These are phyloP conservation scores for Eilema caniola DNA, from an alignment of 2,888 invertebrate species.

Conservation along the genomic window DNA sequence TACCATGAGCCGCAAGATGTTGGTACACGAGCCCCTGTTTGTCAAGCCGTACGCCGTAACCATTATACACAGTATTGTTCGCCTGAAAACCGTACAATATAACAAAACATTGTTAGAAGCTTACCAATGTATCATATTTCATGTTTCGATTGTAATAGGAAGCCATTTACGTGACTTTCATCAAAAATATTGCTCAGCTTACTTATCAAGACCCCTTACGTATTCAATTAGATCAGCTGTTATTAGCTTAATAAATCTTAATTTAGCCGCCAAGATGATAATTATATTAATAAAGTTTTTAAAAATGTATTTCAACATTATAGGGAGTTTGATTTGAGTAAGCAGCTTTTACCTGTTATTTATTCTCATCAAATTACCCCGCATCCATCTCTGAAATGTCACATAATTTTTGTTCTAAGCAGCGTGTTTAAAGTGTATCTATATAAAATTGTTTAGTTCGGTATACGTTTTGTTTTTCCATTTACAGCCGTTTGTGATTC, in stretches of 20 bases:
- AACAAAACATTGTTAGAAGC: slow-evolving; percentile 41
- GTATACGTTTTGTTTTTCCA: background rate
- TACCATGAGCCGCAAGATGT: slow-evolving; percentile 70
- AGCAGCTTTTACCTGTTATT: no score
- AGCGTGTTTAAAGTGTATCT: no score
- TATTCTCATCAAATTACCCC: no score
- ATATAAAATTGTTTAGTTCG: background rate
- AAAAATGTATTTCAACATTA: no score
- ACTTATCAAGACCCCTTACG: background rate
- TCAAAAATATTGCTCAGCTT: background rate
- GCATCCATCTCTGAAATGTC: no score
- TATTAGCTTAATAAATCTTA: background rate
- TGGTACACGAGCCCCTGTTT: slow-evolving; percentile 73
- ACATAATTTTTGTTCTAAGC: background rate
- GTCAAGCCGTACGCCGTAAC: slow-evolving; percentile 68
- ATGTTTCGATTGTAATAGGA: slow-evolving; percentile 14
- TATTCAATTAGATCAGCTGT: background rate
- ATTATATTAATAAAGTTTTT: background rate
- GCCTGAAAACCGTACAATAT: slow-evolving; percentile 50
- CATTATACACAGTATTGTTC: slow-evolving; percentile 57
- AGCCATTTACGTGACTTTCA: background rate
- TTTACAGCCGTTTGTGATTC: slow-evolving; percentile 21
- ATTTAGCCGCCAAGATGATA: background rate
- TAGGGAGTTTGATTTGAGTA: no score
- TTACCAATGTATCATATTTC: slow-evolving; percentile 28